Evolutionary conservation across 2,888 invertebrate species (phyloP).

Genomic region (Chydorus sphaericus): DNA sequence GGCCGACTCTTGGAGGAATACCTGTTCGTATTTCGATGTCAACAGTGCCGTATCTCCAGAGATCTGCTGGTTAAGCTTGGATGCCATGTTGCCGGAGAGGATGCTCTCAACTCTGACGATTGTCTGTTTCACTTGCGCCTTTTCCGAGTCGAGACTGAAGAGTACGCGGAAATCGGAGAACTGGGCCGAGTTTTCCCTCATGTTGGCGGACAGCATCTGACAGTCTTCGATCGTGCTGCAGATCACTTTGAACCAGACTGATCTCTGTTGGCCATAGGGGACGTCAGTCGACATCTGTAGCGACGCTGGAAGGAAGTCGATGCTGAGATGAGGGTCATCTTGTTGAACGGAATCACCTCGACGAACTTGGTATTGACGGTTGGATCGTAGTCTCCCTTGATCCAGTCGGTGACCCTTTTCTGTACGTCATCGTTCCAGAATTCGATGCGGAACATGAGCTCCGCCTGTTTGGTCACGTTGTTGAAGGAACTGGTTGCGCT

Average conservation of each 20-base stretch:
- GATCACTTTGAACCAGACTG: background rate
- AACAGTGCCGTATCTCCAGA: background rate
- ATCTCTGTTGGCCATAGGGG: background rate
- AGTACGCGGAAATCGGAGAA: background rate
- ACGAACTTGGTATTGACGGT: background rate
- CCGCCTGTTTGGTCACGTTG: constrained; percentile 43
- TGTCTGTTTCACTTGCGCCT: background rate
- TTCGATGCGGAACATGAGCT: constrained; percentile 22
- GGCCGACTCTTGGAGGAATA: background rate
- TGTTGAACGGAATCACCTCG: background rate
- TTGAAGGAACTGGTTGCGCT: constrained; percentile 24
- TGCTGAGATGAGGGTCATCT: background rate
- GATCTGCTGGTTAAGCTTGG: background rate
- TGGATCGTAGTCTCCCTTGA: background rate
- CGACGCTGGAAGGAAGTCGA: background rate
- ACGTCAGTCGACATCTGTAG: background rate
- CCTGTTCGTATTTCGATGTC: background rate
- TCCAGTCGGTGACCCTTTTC: background rate
- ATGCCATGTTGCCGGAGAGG: background rate
- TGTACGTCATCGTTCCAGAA: constrained; percentile 1
- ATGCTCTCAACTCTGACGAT: background rate
- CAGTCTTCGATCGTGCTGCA: background rate
- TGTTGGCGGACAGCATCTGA: background rate
- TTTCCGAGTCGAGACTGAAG: background rate
- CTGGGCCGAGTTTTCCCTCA: background rate